Percentiles rank a stretch among this genome's conserved stretches.
Evolutionary conservation across 2,797 vertebrate species (phyloP).

Genomic region (Gymnopithys bicolor): DNA sequence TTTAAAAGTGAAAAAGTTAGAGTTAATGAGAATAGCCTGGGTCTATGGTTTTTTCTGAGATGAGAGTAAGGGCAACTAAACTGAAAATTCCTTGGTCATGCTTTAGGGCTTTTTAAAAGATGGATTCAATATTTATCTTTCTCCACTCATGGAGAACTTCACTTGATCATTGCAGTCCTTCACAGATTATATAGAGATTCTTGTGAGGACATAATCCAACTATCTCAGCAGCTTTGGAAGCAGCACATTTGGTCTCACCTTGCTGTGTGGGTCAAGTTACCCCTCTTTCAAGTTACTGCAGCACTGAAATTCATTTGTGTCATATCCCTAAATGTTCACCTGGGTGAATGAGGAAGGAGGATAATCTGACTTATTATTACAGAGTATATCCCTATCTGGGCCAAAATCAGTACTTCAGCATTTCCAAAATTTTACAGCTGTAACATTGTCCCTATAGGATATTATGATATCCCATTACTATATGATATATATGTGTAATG

Average conservation of each 20-base stretch:
- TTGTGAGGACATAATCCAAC: not conserved
- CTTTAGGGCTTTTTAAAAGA: not conserved
- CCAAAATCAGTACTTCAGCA: not conserved
- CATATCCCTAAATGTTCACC: not conserved
- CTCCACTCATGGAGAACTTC: not conserved
- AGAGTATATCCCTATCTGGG: accelerated
- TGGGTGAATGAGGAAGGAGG: not conserved
- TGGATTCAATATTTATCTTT: not conserved
- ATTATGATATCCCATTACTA: not conserved
- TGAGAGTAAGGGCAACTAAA: not conserved
- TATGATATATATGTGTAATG: not conserved
- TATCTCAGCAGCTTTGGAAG: not conserved
- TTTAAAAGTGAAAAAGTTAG: not conserved
- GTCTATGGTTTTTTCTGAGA: not conserved
- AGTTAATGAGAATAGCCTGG: not conserved
- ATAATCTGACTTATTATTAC: not conserved
- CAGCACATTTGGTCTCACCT: not conserved
- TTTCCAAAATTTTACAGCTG: not conserved
- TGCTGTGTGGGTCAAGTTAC: not conserved
- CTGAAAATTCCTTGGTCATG: not conserved
- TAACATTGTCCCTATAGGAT: not conserved
- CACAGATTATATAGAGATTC: not conserved
- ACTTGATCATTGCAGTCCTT: not conserved
- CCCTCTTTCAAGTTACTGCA: not conserved
- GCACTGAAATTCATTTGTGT: not conserved